Base-by-base conservation (phyloP, 2,888 invertebrate genomes). In the Keiferia lycopersicella region DNA sequence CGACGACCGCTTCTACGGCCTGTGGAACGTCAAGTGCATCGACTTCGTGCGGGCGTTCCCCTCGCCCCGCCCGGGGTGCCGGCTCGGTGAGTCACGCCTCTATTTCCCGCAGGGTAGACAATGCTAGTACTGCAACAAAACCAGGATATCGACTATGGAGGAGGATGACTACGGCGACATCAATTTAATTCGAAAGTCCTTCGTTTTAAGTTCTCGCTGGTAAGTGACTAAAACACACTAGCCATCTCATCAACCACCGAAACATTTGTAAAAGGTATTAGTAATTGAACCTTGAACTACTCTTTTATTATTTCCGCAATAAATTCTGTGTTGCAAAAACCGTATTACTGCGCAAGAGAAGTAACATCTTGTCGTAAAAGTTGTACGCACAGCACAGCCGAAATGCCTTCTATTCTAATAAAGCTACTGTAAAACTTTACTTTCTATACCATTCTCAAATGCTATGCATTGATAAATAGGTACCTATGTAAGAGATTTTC, bases 31-130 rank as follows among this genome's bases (percentile, higher is more conserved):
- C 61, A 95, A 95, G 79, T 98, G 98, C 81, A 95, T 97, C 80
- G 96, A 98, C 86, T 97, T 98, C 79, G 97, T 98, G 12, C 92
- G 98, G 74, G 97, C 96, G 50, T 96, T 97, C 84, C 97, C 98
- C 14, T 96, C 96, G 1, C 95, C 96, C 11, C 92, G 97, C 75
- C 96, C 97, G 61, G 96, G 97, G 73, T 98, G 98, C 87, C 94
- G 96, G 81, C 93, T 98, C 73, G 97, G 95, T 95, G 86, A 91
- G 91, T 78, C 45, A 34, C 34, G 34, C 10, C 34, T 10, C 10
- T 34, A 10, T 4, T 7, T 1, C 34, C 1, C 10, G 10, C 34
- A 10, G 34, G 34, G 34, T 10, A 34, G 34, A 34, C 34, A 10
- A 8, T 8, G 8, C 26, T 6, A 2, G 2, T 26, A 10, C 34